Evolutionary conservation across 2,888 invertebrate genomes (phyloP).

Genomic region (Ellobium chinense): DNA sequence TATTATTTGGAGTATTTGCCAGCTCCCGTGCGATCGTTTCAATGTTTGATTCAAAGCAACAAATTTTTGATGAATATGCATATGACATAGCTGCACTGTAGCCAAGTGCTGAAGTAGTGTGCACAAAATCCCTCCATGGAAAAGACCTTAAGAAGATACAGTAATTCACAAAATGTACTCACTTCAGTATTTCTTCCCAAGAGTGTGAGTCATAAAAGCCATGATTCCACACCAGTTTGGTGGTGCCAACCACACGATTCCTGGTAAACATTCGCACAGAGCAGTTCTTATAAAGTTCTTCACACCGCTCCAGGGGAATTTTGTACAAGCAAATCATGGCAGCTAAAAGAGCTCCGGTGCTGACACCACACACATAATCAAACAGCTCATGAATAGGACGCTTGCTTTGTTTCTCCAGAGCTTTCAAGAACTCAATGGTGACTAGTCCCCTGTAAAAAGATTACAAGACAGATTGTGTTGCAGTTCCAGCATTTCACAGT

Average conservation of each 20-base stretch:
- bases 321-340: conserved; percentile 67
- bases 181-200: conserved; percentile 88
- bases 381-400: conserved; percentile 87
- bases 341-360: conserved; percentile 81
- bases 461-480: too few relatives aligned
- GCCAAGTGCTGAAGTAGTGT: too few relatives aligned
- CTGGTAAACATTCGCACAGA: conserved; percentile 84
- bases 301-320: conserved; percentile 82
- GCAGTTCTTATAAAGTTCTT: conserved; percentile 80
- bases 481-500: background rate
- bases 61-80: too few relatives aligned
- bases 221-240: conserved; percentile 88
- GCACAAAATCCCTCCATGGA: background rate
- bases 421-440: conserved; percentile 89
- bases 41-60: too few relatives aligned
- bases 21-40: too few relatives aligned
- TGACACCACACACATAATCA: conserved; percentile 85
- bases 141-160: background rate
- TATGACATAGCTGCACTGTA: too few relatives aligned
- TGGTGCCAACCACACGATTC: conserved; percentile 85
- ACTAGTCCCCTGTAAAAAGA: conserved; percentile 85
- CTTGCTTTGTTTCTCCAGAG: conserved; percentile 84
- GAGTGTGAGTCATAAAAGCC: conserved; percentile 92
- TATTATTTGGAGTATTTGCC: too few relatives aligned
- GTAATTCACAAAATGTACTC: too few relatives aligned